Percentiles rank a stretch among this genome's conserved stretches.
Evolutionary conservation across 1,140 invertebrate species (phyloP).

Genomic region (Argopecten irradians): DNA sequence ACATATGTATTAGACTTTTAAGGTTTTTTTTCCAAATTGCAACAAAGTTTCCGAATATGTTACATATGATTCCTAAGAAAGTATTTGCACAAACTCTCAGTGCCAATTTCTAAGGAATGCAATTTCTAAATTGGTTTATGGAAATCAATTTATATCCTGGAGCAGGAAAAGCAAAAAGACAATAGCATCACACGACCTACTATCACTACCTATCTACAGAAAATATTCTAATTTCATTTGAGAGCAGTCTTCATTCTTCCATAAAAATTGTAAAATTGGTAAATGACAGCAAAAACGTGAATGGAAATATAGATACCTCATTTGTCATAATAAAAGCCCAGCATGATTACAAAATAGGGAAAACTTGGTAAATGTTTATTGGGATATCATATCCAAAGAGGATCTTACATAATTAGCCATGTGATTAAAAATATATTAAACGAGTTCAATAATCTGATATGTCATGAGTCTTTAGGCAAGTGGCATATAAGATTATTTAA

Average conservation of each 20-base stretch:
- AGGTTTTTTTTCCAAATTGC: neutral
- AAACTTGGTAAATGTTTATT: no score
- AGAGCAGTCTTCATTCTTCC: neutral
- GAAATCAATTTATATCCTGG: neutral
- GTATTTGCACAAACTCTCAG: neutral
- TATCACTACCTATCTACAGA: neutral
- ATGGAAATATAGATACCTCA: no score
- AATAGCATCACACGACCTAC: neutral
- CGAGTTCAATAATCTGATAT: no score
- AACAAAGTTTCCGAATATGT: neutral
- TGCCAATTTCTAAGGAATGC: neutral
- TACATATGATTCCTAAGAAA: neutral
- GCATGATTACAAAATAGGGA: no score
- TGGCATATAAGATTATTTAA: no score
- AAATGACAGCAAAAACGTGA: no score
- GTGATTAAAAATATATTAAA: no score
- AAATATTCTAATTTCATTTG: neutral
- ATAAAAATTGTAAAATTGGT: no score
- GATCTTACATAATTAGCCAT: no score
- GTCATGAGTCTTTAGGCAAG: no score
- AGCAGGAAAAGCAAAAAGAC: neutral
- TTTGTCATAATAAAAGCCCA: no score
- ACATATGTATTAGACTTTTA: neutral
- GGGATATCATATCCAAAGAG: no score
- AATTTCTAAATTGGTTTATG: constrained; percentile 5